Evolutionary conservation across 2,113 vertebrate genomes (phyloP), one percentile per base, ranked within the genome.

Genomic region (Echinops telfairi): DNA sequence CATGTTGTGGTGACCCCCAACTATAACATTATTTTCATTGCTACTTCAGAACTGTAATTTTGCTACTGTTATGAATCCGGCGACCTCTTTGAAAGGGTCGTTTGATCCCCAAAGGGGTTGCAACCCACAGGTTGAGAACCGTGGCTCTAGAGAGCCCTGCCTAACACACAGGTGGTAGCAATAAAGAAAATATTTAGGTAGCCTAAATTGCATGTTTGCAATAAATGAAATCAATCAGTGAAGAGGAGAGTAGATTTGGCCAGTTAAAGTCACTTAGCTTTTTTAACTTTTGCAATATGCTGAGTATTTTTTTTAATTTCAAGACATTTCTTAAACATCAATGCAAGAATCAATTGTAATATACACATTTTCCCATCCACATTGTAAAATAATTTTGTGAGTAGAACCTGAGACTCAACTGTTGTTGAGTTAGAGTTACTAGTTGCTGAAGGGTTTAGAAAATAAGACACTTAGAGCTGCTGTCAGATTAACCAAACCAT

Each of bases 171-270:
- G n/a, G 40, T 89, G 88, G 87, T 47, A 94, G 95, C 66, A 20
- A 29, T 43, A 38, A 70, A 16, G 19, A 82, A 23, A 78, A 36
- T 36, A 88, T 90, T 53, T 90, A 87, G 47, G 47, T 77, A 36
- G 82, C 27, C 2, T 38, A 5, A 0, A 83, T 91, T 90, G 80
- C 85, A 33, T 71, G 3, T 88, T 92, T 93, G 36, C 38, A 93
- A 82, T 75, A 47, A 88, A 76, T 62, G 96, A 91, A 87, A n/a
- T 25, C 9, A 96, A 9, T 92, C 83, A 78, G 38, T 89, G 53
- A 78, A 82, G 86, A 80, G 60, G 64, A 88, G 25, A 73, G 6
- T 85, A 25, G 6, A 23, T 70, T 93, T 57, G 73, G 86, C 97
- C 88, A 95, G 75, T 75, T 76, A 79, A 43, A 3, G 43, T 83